Evolutionary conservation across 1,140 invertebrate genomes (phyloP).

Genomic region (Battus philenor): DNA sequence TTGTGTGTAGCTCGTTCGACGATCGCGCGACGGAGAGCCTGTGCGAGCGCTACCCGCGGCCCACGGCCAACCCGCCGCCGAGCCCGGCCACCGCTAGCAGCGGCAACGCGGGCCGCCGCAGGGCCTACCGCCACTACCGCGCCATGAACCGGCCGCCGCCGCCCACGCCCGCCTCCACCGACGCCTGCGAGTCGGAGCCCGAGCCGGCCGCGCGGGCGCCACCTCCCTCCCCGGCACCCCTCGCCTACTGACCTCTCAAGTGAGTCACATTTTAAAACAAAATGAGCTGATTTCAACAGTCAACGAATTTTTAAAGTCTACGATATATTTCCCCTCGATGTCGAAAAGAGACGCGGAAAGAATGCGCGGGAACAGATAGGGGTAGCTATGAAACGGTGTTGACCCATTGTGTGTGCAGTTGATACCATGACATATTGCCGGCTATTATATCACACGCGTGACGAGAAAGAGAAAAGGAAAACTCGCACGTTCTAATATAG

Average conservation of each 20-base stretch:
- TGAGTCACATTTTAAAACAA: neutral
- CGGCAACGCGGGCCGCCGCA: constrained; percentile 82
- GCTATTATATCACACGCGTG: too few relatives aligned
- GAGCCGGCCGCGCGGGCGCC: constrained; percentile 82
- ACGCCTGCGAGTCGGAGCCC: constrained; percentile 92
- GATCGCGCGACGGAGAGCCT: constrained; percentile 45
- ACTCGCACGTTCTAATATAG: too few relatives aligned
- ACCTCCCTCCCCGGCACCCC: constrained; percentile 81
- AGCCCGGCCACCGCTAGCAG: constrained; percentile 86
- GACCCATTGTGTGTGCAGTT: too few relatives aligned
- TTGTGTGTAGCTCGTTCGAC: constrained; percentile 6
- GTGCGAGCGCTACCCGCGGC: constrained; percentile 81
- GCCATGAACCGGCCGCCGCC: constrained; percentile 91
- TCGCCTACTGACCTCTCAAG: constrained; percentile 53
- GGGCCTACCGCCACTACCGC: constrained; percentile 86
- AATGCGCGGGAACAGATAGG: too few relatives aligned
- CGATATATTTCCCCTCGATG: neutral
- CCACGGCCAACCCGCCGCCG: constrained; percentile 92
- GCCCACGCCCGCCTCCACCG: constrained; percentile 95
- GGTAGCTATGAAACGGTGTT: too few relatives aligned
- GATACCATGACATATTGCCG: too few relatives aligned
- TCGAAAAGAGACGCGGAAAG: too few relatives aligned
- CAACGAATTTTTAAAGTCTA: neutral
- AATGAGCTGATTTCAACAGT: neutral
- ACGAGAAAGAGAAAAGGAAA: too few relatives aligned